Evolutionary conservation across 2,888 invertebrate species (phyloP).

Genomic region (Hypomecis punctinalis): DNA sequence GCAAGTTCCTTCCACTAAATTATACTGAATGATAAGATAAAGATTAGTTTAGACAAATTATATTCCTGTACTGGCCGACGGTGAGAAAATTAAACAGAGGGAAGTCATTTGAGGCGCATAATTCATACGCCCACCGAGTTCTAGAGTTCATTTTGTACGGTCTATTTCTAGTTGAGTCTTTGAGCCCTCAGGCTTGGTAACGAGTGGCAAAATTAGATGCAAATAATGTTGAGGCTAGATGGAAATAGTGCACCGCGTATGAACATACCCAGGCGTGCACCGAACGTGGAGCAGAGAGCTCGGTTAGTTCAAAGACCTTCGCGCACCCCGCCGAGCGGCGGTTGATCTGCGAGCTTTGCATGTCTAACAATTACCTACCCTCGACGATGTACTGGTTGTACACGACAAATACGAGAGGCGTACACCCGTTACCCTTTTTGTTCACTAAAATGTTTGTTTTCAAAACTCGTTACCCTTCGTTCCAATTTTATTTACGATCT

Average conservation of each 20-base stretch:
- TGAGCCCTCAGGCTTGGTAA: conserved; percentile 25
- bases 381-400: conserved; percentile 69
- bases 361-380: conserved; percentile 80
- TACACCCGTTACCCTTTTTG: conserved; percentile 71
- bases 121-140: conserved; percentile 30
- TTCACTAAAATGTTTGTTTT: conserved; percentile 77
- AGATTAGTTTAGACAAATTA: conserved; percentile 47
- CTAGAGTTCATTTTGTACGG: conserved; percentile 29
- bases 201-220: conserved; percentile 39
- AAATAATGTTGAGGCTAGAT: conserved; percentile 40
- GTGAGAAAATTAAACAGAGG: conserved; percentile 29
- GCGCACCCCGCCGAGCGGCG: conserved; percentile 56
- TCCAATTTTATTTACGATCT: conserved; percentile 75
- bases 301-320: conserved; percentile 63
- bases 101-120: conserved; percentile 26
- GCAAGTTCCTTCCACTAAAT: conserved; percentile 60
- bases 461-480: conserved; percentile 75
- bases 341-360: conserved; percentile 76
- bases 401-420: conserved; percentile 71
- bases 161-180: conserved; percentile 29
- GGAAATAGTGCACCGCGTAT: conserved; percentile 40
- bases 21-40: conserved; percentile 64
- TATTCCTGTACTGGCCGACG: conserved; percentile 24
- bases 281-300: conserved; percentile 16
- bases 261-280: conserved; percentile 20